A percentile compares a stretch with the other conserved stretches of the same genome.
phyloP scores from a whole-genome alignment of 2,797 vertebrate genomes.

The Anas bahamensis region DNA sequence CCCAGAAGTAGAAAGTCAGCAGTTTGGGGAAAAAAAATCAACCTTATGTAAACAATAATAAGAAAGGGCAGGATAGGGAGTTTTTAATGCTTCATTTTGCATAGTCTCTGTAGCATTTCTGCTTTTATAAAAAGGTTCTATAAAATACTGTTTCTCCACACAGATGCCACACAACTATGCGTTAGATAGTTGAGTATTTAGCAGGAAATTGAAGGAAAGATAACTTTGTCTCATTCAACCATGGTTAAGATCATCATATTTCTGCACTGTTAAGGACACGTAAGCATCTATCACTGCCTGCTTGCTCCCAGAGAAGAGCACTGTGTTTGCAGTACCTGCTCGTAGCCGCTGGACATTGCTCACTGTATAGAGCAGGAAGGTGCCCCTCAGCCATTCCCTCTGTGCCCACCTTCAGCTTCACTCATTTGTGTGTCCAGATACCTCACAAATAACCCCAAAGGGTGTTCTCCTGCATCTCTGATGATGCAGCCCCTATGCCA shows the following conservation, averaged over 20 bases:
- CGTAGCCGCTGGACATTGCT: not conserved
- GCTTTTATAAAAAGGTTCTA: not conserved
- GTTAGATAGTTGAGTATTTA: not conserved
- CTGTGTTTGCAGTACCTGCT: not conserved
- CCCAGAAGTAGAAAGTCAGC: conserved; percentile 47
- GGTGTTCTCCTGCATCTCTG: not conserved
- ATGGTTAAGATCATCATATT: not conserved
- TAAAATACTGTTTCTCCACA: not conserved
- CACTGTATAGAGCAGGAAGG: not conserved
- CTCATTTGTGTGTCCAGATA: rapidly evolving
- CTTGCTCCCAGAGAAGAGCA: not conserved
- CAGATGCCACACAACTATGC: not conserved
- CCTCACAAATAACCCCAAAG: rapidly evolving
- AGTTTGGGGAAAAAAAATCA: not conserved
- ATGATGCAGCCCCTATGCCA: not conserved
- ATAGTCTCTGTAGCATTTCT: not conserved
- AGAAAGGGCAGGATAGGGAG: not conserved
- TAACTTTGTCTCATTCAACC: not conserved
- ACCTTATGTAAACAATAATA: not conserved
- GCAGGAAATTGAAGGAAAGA: not conserved
- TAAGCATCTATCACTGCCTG: not conserved
- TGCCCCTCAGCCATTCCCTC: not conserved
- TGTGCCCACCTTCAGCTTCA: not conserved
- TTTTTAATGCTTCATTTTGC: not conserved
- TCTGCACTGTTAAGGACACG: not conserved